Evolutionary conservation across 2,888 invertebrate species (phyloP), one percentile per base, ranked within the genome.

Genomic region (Rutpela maculata): DNA sequence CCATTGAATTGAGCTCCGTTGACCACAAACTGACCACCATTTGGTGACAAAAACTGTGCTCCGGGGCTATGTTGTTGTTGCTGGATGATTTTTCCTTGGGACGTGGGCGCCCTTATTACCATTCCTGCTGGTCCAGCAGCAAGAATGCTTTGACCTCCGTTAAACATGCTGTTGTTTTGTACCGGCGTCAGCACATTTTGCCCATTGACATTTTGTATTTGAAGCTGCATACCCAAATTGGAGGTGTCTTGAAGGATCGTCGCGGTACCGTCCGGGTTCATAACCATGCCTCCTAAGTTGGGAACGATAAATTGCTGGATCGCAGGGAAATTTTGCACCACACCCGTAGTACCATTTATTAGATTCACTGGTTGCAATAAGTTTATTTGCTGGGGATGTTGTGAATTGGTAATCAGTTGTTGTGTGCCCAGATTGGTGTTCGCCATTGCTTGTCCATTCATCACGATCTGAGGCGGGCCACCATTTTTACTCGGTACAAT

Each of bases 251-350:
- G 95, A 57, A 93, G 85, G 63, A 96, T 91, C 0, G 96, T 95
- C 0, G 96, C 94, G 4, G 92, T 92, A 5, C 91, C 91, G 85
- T 95, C 95, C 0, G 95, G 94, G 11, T 95, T 94, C 95, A 96
- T 95, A 0, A 97, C 95, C 93, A 96, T 94, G 0, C 96, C 95
- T 15, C 95, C 89, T 1, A 95, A 90, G 82, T 96, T 95, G 12
- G 96, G 96, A 74, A 96, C 94, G 71, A 96, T 93, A 84, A 96
- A 94, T 86, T 96, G 96, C 87, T 96, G 96, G 83, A 95, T 95
- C 0, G 94, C 93, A 0, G 95, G 95, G 87, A 95, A 95, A 87
- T 95, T 95, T 68, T 94, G 94, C 81, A 95, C 93, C 76, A 94
- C 93, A 5, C 93, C 93, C 50, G 93, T 92, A 0, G 93, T 91